Conservation (phyloP, 1,140 invertebrate species). For the Drosophila gunungcola region DNA sequence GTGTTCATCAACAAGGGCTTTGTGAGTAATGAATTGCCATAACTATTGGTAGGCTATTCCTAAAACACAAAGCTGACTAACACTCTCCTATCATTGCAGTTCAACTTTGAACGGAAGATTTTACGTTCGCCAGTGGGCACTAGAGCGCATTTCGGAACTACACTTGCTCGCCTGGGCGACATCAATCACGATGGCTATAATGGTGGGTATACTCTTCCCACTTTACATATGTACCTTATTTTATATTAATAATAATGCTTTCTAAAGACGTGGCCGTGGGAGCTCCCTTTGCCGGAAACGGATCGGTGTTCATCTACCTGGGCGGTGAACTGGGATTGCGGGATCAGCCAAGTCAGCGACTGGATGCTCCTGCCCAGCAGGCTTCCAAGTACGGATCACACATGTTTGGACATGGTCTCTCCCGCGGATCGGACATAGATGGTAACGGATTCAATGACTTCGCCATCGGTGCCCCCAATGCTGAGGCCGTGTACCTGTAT, state of each 20-base stretch:
- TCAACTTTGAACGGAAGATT: conserved; percentile 71
- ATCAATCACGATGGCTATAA: conserved; percentile 88
- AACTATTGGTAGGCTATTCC: not conserved
- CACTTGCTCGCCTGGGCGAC: conserved; percentile 87
- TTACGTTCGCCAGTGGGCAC: conserved; percentile 59
- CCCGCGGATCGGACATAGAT: conserved; percentile 88
- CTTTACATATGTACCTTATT: not conserved
- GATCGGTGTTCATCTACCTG: conserved; percentile 89
- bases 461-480: conserved; percentile 88
- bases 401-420: conserved; percentile 87
- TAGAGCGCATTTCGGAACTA: conserved; percentile 87
- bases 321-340: conserved; percentile 86
- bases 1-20: conserved; percentile 86
- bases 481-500: conserved; percentile 86
- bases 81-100: conserved; percentile 53
- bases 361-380: conserved; percentile 69
- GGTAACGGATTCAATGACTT: conserved; percentile 88
- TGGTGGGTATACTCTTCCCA: conserved; percentile 83
- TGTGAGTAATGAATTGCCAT: conserved; percentile 75
- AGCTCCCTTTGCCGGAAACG: conserved; percentile 88
- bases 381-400: conserved; percentile 62
- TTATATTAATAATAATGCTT: not conserved
- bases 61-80: conserved; percentile 60
- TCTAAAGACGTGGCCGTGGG: conserved; percentile 88
- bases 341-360: conserved; percentile 85